Conservation (phyloP, 1,140 invertebrate genomes). For the Gerris buenoi region DNA sequence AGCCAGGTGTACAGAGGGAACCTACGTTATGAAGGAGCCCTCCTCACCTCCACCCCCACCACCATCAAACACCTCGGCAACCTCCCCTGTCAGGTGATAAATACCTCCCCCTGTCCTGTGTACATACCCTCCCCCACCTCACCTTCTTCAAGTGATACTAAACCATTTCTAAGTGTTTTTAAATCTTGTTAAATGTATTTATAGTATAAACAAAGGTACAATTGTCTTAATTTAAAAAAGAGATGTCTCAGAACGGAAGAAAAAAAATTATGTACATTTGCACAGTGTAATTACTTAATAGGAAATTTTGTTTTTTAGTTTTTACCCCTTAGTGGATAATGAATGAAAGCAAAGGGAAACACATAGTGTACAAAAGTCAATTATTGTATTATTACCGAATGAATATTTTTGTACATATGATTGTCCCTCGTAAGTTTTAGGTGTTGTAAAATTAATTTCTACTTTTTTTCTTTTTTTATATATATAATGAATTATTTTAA, state of each 20-base stretch:
- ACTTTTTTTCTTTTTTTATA: constrained; percentile 20
- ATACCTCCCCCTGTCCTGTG: neutral
- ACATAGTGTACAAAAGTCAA: constrained; percentile 37
- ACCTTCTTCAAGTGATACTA: neutral
- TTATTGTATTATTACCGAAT: constrained; percentile 31
- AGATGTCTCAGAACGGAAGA: neutral
- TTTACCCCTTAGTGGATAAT: no score
- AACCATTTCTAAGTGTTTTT: neutral
- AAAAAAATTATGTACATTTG: constrained; percentile 21
- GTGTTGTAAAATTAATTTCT: constrained; percentile 19
- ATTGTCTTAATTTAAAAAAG: neutral
- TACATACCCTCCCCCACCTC: constrained; percentile 2
- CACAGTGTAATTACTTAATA: constrained; percentile 22
- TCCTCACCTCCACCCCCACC: constrained; percentile 31
- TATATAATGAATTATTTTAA: no score
- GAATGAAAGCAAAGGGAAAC: constrained; percentile 21
- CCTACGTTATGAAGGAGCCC: constrained; percentile 34
- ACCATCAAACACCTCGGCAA: constrained; percentile 61
- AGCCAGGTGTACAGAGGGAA: constrained; percentile 54
- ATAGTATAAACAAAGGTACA: constrained; percentile 15
- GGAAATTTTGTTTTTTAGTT: no score
- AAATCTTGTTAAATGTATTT: constrained; percentile 22
- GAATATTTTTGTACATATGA: constrained; percentile 38
- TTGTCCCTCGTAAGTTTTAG: constrained; percentile 22
- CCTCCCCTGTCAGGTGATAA: constrained; percentile 50